Conservation (phyloP, 2,888 invertebrate species). For the Zeuzera pyrina region DNA sequence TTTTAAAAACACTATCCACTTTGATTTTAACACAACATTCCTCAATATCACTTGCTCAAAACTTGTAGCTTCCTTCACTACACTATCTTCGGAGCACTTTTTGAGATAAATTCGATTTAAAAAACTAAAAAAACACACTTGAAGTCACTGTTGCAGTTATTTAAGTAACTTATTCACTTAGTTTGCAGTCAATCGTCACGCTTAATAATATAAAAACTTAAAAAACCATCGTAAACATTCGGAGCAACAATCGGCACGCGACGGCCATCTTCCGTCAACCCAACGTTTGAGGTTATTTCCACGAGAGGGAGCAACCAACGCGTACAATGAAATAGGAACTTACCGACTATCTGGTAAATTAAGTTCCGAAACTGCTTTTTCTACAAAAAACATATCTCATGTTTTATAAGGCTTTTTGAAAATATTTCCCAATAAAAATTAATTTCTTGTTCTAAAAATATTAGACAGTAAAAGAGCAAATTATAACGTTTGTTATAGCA, state of each 20-base stretch:
- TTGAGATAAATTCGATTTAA: conserved; percentile 43
- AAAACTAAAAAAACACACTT: conserved; percentile 32
- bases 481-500: too few relatives aligned
- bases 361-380: too few relatives aligned
- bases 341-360: too few relatives aligned
- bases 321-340: too few relatives aligned
- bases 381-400: too few relatives aligned
- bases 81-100: conserved; percentile 53
- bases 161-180: conserved; percentile 30
- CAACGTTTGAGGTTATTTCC: conserved; percentile 44
- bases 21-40: conserved; percentile 64
- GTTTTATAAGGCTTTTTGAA: too few relatives aligned
- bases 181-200: conserved; percentile 30
- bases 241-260: conserved; percentile 63
- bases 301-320: conserved; percentile 42
- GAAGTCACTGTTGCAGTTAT: conserved; percentile 23
- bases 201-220: conserved; percentile 50
- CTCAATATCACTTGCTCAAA: conserved; percentile 52
- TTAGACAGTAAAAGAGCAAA: too few relatives aligned
- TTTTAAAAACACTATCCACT: conserved; percentile 52
- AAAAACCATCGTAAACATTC: conserved; percentile 57
- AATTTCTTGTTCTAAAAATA: too few relatives aligned
- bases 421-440: too few relatives aligned
- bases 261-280: conserved; percentile 69
- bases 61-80: conserved; percentile 50